These are phyloP conservation scores for Aphodius sticticus DNA, from an alignment of 2,888 invertebrate genomes.

Conservation along the genomic window DNA sequence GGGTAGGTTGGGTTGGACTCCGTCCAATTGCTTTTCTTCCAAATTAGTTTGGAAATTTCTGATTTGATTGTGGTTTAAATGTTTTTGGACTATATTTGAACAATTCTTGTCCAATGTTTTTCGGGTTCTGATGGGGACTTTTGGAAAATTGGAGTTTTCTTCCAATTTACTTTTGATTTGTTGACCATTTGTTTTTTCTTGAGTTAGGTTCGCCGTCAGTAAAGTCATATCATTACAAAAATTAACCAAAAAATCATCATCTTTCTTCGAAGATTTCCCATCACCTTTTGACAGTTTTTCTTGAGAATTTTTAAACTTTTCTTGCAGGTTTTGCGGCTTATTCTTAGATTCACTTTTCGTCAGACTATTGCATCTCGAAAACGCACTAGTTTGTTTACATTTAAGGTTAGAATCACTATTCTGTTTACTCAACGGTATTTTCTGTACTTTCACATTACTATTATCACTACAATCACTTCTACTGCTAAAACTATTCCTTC, in stretches of 20 bases:
- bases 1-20: not conserved
- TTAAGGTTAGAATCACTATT: not conserved
- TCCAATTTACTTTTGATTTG: not conserved
- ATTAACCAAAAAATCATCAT: constrained; percentile 27
- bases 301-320: not conserved
- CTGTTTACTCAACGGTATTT: not conserved
- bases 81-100: not conserved
- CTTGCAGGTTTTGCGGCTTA: not conserved
- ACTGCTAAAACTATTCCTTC: constrained; percentile 31
- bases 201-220: constrained; percentile 21
- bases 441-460: not conserved
- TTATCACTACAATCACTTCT: not conserved
- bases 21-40: not conserved
- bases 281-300: not conserved
- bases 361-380: not conserved
- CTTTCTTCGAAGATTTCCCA: constrained; percentile 1
- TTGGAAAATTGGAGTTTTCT: not conserved
- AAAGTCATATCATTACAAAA: constrained; percentile 30
- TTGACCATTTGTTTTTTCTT: not conserved
- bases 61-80: not conserved
- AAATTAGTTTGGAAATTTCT: not conserved
- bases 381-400: not conserved
- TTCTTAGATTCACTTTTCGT: not conserved
- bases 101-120: too few relatives aligned
- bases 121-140: too few relatives aligned